Conservation (phyloP, 2,888 invertebrate genomes). For the Himalopsyche kuldschensis region DNA sequence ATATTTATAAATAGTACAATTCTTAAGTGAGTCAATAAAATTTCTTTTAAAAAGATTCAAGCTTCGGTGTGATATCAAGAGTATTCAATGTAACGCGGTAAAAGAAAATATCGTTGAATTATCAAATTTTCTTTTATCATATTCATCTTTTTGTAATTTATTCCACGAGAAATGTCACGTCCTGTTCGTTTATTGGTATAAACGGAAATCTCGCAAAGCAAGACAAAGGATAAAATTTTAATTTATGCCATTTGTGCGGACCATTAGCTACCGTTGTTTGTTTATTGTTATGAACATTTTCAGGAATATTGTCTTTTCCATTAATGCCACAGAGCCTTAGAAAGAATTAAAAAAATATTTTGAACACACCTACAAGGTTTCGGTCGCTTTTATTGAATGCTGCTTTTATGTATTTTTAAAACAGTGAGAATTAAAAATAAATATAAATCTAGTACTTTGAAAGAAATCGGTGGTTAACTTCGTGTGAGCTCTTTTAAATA, state of each 20-base stretch:
- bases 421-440: too few relatives aligned
- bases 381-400: too few relatives aligned
- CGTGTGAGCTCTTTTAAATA: too few relatives aligned
- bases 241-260: constrained; percentile 4
- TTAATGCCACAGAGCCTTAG: not conserved
- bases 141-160: not conserved
- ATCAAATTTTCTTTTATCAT: constrained; percentile 1
- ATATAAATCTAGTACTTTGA: too few relatives aligned
- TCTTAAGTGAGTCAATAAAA: too few relatives aligned
- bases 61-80: not conserved
- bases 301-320: not conserved
- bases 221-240: constrained; percentile 3
- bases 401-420: too few relatives aligned
- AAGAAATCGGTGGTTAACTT: too few relatives aligned
- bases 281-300: not conserved
- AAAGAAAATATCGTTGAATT: not conserved
- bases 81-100: not conserved
- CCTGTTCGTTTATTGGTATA: not conserved
- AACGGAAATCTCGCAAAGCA: not conserved
- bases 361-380: too few relatives aligned
- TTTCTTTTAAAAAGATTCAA: not conserved
- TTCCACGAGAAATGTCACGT: not conserved
- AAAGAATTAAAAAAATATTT: not conserved
- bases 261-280: not conserved
- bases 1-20: too few relatives aligned